phyloP scores from a whole-genome alignment of 2,113 vertebrate genomes.

The Xiphorhynchus elegans region DNA sequence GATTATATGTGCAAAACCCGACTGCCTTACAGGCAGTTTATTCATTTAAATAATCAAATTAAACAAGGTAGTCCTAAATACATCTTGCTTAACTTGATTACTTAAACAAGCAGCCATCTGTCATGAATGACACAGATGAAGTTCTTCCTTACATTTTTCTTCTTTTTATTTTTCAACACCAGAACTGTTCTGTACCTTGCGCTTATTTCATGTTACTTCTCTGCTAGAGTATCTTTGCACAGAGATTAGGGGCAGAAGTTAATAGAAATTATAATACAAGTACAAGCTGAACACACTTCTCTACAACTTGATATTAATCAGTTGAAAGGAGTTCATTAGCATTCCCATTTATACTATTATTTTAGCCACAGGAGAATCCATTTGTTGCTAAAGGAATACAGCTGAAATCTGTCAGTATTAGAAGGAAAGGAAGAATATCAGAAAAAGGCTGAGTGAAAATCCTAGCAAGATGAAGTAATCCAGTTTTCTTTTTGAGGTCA shows the following conservation, averaged over 20 bases:
- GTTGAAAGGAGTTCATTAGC: neutral
- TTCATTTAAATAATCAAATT: slow-evolving; percentile 55
- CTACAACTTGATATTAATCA: slow-evolving; percentile 16
- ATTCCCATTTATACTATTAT: slow-evolving; percentile 13
- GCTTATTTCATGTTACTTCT: neutral
- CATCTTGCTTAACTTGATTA: slow-evolving; percentile 34
- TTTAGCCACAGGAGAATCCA: neutral
- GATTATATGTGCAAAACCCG: neutral
- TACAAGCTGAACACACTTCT: neutral
- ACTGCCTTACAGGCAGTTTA: slow-evolving; percentile 7
- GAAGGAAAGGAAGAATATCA: neutral
- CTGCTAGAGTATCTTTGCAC: neutral
- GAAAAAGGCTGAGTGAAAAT: neutral
- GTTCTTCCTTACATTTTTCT: slow-evolving; percentile 2
- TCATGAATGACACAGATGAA: neutral
- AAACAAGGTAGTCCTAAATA: slow-evolving; percentile 18
- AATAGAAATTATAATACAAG: slow-evolving; percentile 12
- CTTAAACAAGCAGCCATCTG: slow-evolving; percentile 46
- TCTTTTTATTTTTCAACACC: neutral
- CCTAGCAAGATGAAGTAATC: neutral
- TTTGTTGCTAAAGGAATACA: slow-evolving; percentile 8
- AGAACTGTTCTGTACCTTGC: neutral
- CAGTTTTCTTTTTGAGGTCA: neutral
- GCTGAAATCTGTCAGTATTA: neutral
- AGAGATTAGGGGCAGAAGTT: slow-evolving; percentile 3